Percentiles rank a stretch among this genome's conserved stretches.
Conservation (phyloP, 2,113 vertebrate species). For the Boulengeromyrus knoepffleri region DNA sequence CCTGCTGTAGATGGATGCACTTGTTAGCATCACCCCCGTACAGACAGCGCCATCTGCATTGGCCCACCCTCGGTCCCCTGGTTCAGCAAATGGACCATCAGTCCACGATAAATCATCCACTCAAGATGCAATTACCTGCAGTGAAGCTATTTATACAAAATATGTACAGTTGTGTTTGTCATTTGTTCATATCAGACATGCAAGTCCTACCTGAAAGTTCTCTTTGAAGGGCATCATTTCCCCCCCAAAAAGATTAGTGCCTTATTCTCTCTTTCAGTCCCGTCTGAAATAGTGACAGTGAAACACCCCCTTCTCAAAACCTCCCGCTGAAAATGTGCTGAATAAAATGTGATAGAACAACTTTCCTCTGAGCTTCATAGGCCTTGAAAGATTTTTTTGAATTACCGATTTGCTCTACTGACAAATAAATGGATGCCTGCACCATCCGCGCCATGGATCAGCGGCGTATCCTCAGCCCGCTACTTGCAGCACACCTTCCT, state of each 20-base stretch:
- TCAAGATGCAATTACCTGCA: not conserved
- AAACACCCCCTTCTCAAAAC: not conserved
- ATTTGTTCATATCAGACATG: not conserved
- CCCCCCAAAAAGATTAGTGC: not conserved
- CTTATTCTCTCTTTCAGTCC: not conserved
- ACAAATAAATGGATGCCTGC: not conserved
- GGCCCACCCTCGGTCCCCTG: not conserved
- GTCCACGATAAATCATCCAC: not conserved
- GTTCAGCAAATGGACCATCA: not conserved
- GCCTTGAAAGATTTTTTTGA: not conserved
- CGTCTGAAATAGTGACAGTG: not conserved
- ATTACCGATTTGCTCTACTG: not conserved
- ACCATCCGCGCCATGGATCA: fast-evolving
- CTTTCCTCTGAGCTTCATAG: not conserved
- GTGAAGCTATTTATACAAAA: not conserved
- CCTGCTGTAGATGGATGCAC: not conserved
- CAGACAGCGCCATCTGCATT: not conserved
- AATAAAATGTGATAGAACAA: not conserved
- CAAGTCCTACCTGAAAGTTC: not conserved
- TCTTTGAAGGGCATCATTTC: not conserved
- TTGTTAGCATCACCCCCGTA: not conserved
- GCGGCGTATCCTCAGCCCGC: not conserved
- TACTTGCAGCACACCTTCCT: not conserved
- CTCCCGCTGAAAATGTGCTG: not conserved
- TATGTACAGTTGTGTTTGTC: not conserved